Evolutionary conservation across 2,113 vertebrate genomes (phyloP).

Genomic region (Danio rerio): GRCz12tu NC_133181.1:56813001-56813500

Average conservation of each 20-base stretch:
- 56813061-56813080: background rate
- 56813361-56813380: background rate
- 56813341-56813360: background rate
- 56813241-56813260: background rate
- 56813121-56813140: background rate
- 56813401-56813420: background rate
- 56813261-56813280: background rate
- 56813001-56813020: background rate
- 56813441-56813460: background rate
- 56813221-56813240: background rate
- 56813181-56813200: no score
- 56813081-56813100: background rate
- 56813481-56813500: slow-evolving; percentile 21
- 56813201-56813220: no score
- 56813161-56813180: no score
- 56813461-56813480: background rate
- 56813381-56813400: background rate
- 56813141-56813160: background rate
- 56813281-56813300: background rate
- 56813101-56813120: background rate
- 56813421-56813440: background rate
- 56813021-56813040: background rate
- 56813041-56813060: no score
- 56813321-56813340: background rate
- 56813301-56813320: background rate